Base-by-base conservation (phyloP, 2,113 vertebrate genomes). In the Hydrochoerus hydrochaeris region DNA sequence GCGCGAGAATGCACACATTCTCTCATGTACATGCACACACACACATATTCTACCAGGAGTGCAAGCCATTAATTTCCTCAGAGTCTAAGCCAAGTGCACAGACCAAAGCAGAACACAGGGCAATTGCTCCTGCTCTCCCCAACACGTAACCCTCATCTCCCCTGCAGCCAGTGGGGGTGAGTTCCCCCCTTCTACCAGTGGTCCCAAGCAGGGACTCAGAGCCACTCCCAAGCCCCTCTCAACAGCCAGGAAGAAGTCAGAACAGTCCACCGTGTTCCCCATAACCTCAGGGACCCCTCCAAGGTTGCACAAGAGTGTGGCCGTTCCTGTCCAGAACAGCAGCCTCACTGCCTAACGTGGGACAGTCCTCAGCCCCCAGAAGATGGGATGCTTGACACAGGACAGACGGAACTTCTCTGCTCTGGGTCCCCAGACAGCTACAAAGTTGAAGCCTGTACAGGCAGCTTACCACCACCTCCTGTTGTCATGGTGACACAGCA, bases 391-490 rank as follows among this genome's bases (percentile, higher is more conserved):
- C 73, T 87, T 32, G 57, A 81, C 63, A 32, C 30, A 38, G 73
- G 65, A 92, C 86, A 63, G 3, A 22, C 67, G 11, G 88, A 95
- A 97, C 87, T 95, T 95, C 96, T 94, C 52, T n/a, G 84, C 82
- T 84, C 75, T 44, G 80, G 73, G 52, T 91, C 94, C 96, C 95
- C 22, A 77, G 57, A 82, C 83, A 86, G 93, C 89, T 41, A 81
- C 95, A 78, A 97, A 97, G 90, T 90, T 93, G 95, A 82, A 96
- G 87, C 95, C 93, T n/a, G 78, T 69, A 87, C 91, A 95, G 95
- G 96, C 96, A 80, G 97, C 96, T 93, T 88, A 98, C 98, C 98
- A 97, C 95, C 44, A 88, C 92, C 95, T 97, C 92, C 89, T 44
- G 96, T 97, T 90, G 95, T 96, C 97, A 97, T 96, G 98, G 77